Evolutionary conservation across 2,797 vertebrate genomes (phyloP).

Genomic region (Lepidocolaptes lacrymiger): DNA sequence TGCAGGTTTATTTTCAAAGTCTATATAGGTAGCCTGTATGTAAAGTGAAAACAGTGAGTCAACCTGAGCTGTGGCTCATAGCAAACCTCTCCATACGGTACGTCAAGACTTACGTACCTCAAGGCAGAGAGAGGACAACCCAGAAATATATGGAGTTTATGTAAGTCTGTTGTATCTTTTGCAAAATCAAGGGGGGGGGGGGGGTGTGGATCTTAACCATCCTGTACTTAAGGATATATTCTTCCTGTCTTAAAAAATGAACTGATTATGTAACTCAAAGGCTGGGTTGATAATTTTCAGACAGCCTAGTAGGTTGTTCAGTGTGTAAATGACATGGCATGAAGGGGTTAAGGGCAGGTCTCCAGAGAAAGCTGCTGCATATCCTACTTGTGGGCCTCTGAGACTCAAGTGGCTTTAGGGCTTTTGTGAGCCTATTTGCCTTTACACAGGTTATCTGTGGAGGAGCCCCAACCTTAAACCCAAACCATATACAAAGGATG

Average conservation of each 20-base stretch:
- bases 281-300: background rate
- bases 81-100: background rate
- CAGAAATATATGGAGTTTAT: background rate
- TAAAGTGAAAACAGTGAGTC: background rate
- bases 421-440: background rate
- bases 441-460: background rate
- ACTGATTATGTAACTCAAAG: background rate
- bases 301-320: background rate
- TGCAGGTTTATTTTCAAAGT: background rate
- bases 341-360: background rate
- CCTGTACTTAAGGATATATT: background rate
- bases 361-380: background rate
- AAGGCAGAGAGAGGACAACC: background rate
- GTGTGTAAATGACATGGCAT: background rate
- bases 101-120: background rate
- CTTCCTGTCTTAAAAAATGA: background rate
- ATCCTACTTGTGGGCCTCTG: background rate
- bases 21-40: background rate
- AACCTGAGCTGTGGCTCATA: background rate
- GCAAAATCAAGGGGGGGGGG: background rate
- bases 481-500: background rate
- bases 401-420: background rate
- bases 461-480: background rate
- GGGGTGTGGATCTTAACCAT: background rate
- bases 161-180: conserved; percentile 10